Base-by-base conservation (phyloP, 2,888 invertebrate species). In the Chrysolina oricalcia region DNA sequence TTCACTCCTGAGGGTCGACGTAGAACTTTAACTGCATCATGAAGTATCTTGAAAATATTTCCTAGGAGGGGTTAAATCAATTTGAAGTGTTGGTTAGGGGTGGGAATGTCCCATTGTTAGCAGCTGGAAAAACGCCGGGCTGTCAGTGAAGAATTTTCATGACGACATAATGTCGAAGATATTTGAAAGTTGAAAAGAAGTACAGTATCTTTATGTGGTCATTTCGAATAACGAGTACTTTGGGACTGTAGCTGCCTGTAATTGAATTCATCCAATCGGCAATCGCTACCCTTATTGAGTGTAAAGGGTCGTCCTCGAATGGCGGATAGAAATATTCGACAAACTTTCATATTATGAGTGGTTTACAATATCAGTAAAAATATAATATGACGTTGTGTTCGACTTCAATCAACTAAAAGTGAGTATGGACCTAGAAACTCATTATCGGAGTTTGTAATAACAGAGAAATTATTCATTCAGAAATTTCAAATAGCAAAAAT, bases 41-140 rank as follows among this genome's bases (percentile, higher is more conserved):
- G 35, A 59, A 59, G 35, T 59, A 59, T 59, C 59, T 59, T 59
- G 35, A 59, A 59, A 59, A 35, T 59, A 59, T 27, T 59, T 59
- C 35, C 27, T 59, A 3, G 27, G 15, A 59, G 59, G 59, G 59
- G 27, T 59, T 59, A 59, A 59, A 59, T 59, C 59, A 59, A 59
- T 27, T 59, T 8, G 23, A 59, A 59, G 59, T 59, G 59, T 59
- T 35, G 59, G 59, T 59, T 59, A 59, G 59, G 59, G 59, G 59
- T 59, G 59, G 10, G 9, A 59, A 59, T 35, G 59, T 23, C 17
- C 35, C 59, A 59, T 59, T 59, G 59, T 59, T 35, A 59, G 59
- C 59, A 8, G 59, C 11, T 17, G 59, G 35, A 59, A 59, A 59
- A 59, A 59, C 8, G 59, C 59, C 23, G 35, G 59, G 27, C 13